phyloP scores from a whole-genome alignment of 2,797 vertebrate genomes.

The Merluccius polli region DNA sequence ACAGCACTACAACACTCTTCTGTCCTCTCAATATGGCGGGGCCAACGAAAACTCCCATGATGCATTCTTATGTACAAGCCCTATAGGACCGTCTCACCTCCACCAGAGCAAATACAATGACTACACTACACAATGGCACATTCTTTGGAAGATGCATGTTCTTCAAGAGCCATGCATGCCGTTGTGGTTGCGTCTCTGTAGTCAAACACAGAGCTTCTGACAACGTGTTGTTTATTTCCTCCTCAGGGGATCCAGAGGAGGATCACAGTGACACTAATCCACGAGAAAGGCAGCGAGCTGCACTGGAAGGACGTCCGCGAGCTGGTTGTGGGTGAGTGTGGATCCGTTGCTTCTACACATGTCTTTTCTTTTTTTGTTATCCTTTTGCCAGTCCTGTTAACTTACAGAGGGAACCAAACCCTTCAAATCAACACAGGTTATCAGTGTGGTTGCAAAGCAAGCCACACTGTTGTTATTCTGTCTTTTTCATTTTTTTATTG shows the following conservation, averaged over 20 bases:
- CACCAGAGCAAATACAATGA: background rate
- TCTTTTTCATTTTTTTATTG: too few relatives aligned
- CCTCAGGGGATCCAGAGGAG: constrained; percentile 92
- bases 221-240: background rate
- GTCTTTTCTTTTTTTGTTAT: background rate
- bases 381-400: too few relatives aligned
- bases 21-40: too few relatives aligned
- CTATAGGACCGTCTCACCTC: background rate
- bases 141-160: background rate
- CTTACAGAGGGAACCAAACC: background rate
- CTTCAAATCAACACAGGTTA: background rate
- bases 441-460: too few relatives aligned
- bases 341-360: background rate
- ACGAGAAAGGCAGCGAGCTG: constrained; percentile 94
- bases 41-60: too few relatives aligned
- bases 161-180: background rate
- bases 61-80: too few relatives aligned
- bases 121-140: background rate
- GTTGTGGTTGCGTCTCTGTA: background rate
- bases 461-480: too few relatives aligned
- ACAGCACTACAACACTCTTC: too few relatives aligned
- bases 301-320: constrained; percentile 98
- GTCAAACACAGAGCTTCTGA: too few relatives aligned
- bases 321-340: constrained; percentile 92
- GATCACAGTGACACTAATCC: constrained; percentile 95